Conservation (phyloP, 2,888 invertebrate genomes). For the Xanthia icteritia region DNA sequence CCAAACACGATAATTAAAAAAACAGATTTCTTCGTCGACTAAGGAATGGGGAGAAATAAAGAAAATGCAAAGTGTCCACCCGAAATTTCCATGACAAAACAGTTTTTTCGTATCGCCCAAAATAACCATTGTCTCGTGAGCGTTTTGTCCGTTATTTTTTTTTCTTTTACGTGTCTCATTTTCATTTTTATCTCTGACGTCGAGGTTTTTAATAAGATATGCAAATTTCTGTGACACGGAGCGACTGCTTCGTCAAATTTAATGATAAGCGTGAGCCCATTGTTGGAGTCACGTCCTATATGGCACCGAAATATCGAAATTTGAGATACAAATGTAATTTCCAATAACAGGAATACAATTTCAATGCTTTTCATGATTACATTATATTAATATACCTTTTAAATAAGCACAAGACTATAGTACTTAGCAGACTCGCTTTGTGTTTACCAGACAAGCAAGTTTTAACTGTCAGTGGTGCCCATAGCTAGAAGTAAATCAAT, state of each 20-base stretch:
- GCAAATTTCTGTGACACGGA: constrained; percentile 83
- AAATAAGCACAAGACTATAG: not conserved
- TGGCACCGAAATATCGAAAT: constrained; percentile 60
- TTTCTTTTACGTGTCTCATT: constrained; percentile 88
- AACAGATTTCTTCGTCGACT: constrained; percentile 85
- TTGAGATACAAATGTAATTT: constrained; percentile 44
- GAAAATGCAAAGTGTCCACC: constrained; percentile 89
- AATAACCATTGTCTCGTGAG: constrained; percentile 88
- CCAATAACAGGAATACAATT: constrained; percentile 28
- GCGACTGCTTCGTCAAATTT: constrained; percentile 76
- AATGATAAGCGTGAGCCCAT: constrained; percentile 72
- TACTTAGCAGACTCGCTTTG: not conserved
- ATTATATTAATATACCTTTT: constrained; percentile 9
- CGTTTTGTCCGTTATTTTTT: constrained; percentile 84
- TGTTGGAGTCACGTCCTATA: constrained; percentile 66
- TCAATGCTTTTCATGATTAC: constrained; percentile 22
- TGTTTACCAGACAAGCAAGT: not conserved
- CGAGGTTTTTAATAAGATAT: constrained; percentile 89
- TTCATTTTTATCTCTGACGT: constrained; percentile 88
- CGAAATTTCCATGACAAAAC: constrained; percentile 89
- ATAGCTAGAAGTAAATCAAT: not conserved
- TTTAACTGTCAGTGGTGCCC: not conserved
- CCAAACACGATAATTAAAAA: constrained; percentile 90
- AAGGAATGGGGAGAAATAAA: constrained; percentile 85
- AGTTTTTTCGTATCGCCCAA: constrained; percentile 87